A percentile compares a stretch with the other conserved stretches of the same genome.
phyloP scores from a whole-genome alignment of 2,888 invertebrate species.

The Nymphalis c-album region DNA sequence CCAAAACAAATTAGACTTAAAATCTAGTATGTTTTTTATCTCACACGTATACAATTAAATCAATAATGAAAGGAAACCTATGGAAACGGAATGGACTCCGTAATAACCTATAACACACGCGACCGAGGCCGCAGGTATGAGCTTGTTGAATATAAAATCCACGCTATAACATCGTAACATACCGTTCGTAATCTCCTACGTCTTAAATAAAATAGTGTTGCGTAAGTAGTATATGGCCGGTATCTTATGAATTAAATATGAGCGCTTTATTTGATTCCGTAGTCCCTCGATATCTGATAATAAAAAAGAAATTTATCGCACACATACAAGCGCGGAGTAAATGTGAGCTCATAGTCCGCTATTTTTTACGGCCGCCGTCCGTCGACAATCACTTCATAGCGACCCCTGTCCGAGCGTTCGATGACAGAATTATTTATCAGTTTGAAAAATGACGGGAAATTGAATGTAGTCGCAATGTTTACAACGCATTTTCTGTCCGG shows the following conservation, averaged over 20 bases:
- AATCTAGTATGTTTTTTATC: too few species aligned
- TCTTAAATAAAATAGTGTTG: conserved; percentile 80
- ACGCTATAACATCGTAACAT: conserved; percentile 23
- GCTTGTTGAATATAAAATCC: neutral
- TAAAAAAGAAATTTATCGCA: conserved; percentile 82
- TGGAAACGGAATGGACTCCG: too few species aligned
- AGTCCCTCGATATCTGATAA: conserved; percentile 82
- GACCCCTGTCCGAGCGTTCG: conserved; percentile 81
- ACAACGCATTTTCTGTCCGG: conserved; percentile 81
- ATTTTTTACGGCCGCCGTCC: conserved; percentile 78
- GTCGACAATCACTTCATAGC: conserved; percentile 81
- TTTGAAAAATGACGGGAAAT: conserved; percentile 83
- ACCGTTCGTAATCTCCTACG: conserved; percentile 69
- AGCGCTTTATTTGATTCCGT: conserved; percentile 82
- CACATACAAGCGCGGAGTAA: conserved; percentile 59
- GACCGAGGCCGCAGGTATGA: too few species aligned
- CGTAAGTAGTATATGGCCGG: conserved; percentile 78
- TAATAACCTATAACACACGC: too few species aligned
- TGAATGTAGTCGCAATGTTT: conserved; percentile 83
- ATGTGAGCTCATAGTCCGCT: conserved; percentile 72
- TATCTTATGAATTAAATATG: conserved; percentile 82
- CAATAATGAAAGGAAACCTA: too few species aligned
- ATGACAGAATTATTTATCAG: conserved; percentile 83
- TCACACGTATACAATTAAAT: too few species aligned
- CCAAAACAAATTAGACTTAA: too few species aligned